These are phyloP conservation scores for Melanotus villosus DNA, from an alignment of 2,888 invertebrate species.

Conservation along the genomic window DNA sequence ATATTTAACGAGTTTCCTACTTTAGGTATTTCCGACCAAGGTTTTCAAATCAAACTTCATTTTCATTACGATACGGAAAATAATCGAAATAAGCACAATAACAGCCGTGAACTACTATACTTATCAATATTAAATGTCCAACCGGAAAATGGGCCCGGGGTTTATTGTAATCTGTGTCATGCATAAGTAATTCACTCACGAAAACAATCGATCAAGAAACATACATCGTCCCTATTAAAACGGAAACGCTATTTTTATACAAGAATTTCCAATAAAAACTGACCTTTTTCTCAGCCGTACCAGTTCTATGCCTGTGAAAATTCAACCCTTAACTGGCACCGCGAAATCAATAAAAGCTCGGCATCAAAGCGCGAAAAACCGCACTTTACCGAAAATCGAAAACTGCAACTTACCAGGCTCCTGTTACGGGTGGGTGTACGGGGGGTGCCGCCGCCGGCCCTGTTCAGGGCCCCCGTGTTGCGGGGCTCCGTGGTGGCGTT, in stretches of 20 bases:
- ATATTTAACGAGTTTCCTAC: background rate
- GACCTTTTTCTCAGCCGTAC: background rate
- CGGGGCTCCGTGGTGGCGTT: constrained; percentile 75
- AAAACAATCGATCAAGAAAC: constrained; percentile 8
- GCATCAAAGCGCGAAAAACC: constrained; percentile 14
- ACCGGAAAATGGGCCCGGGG: background rate
- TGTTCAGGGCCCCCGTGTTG: constrained; percentile 63
- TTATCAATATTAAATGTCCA: constrained; percentile 12
- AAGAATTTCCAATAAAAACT: background rate
- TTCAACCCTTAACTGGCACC: background rate
- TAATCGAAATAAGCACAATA: background rate
- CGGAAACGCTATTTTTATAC: background rate
- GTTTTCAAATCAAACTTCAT: background rate
- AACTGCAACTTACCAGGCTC: constrained; percentile 71
- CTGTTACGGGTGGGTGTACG: constrained; percentile 67
- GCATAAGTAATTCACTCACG: background rate
- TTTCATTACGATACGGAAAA: background rate
- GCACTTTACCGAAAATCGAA: constrained; percentile 8
- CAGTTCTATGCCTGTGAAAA: background rate
- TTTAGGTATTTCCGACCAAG: background rate
- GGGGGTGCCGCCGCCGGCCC: constrained; percentile 55
- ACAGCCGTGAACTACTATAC: background rate
- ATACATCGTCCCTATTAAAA: background rate
- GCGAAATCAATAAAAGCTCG: constrained; percentile 18
- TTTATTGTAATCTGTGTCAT: background rate